These are phyloP conservation scores for Syngnathus acus DNA, from an alignment of 2,797 vertebrate species.

Conservation along the genomic window DNA sequence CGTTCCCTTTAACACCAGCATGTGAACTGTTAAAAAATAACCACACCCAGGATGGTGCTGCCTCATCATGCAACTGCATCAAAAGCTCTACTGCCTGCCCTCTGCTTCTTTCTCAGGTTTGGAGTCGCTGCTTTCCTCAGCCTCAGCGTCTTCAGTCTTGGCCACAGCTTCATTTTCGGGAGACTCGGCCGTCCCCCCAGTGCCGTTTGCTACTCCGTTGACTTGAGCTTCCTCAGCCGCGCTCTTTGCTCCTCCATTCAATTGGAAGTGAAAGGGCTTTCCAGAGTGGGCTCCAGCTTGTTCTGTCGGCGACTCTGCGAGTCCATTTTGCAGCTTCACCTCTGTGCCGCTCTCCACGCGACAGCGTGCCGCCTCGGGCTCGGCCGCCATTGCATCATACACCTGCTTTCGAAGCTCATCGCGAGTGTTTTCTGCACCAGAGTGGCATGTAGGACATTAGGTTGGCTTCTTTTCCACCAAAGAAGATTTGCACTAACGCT, in stretches of 20 bases:
- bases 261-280: conserved; percentile 11
- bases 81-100: conserved; percentile 49
- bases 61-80: conserved; percentile 17
- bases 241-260: conserved; percentile 7
- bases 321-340: conserved; percentile 29
- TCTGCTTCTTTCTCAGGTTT: conserved; percentile 52
- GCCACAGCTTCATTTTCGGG: conserved; percentile 13
- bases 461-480: background rate
- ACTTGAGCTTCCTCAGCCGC: background rate
- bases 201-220: conserved; percentile 28
- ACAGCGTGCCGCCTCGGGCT: conserved; percentile 31
- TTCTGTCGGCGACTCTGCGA: conserved; percentile 8
- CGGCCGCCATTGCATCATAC: conserved; percentile 88
- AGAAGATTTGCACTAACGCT: background rate
- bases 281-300: conserved; percentile 13
- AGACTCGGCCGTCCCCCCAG: background rate
- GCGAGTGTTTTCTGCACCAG: conserved; percentile 86
- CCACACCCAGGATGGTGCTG: conserved; percentile 1
- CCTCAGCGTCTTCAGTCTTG: conserved; percentile 40
- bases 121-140: conserved; percentile 22
- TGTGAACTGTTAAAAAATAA: background rate
- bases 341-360: conserved; percentile 6
- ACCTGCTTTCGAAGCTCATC: conserved; percentile 92
- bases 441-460: conserved; percentile 44
- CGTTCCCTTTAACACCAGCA: conserved; percentile 6